Percentiles rank a stretch among this genome's conserved stretches.
Evolutionary conservation across 1,140 invertebrate species (phyloP).

Genomic region (Bombus haemorrhoidalis): DNA sequence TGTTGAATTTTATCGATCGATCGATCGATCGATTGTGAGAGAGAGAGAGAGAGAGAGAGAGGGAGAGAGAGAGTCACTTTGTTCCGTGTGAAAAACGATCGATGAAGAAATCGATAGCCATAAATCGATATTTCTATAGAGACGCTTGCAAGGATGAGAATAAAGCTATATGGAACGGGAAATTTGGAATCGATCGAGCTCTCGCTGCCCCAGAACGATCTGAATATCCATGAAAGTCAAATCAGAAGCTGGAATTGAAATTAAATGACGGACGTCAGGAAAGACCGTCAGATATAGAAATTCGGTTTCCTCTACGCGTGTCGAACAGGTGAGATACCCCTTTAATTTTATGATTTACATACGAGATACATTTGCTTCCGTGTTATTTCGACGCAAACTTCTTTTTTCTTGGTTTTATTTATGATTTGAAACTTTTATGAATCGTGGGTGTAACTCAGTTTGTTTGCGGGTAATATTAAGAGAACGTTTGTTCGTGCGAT

Average conservation of each 20-base stretch:
- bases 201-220: conserved; percentile 17
- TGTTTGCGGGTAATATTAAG: no score
- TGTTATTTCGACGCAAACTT: no score
- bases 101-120: conserved; percentile 31
- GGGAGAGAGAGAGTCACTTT: conserved; percentile 54
- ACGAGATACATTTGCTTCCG: neutral
- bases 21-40: conserved; percentile 52
- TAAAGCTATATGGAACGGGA: neutral
- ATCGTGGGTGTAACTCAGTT: no score
- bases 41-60: conserved; percentile 52
- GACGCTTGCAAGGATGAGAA: conserved; percentile 52
- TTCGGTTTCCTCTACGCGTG: no score
- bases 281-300: neutral
- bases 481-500: neutral
- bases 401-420: neutral
- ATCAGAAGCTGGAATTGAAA: conserved; percentile 33
- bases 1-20: conserved; percentile 67
- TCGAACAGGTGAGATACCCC: neutral
- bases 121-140: conserved; percentile 63
- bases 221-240: conserved; percentile 34
- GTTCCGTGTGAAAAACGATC: conserved; percentile 41
- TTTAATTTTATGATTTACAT: neutral
- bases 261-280: neutral
- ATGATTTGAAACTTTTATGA: no score
- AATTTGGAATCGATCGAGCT: conserved; percentile 39